Base-by-base conservation (phyloP, 2,113 vertebrate genomes). In the Phyllopteryx taeniolatus region DNA sequence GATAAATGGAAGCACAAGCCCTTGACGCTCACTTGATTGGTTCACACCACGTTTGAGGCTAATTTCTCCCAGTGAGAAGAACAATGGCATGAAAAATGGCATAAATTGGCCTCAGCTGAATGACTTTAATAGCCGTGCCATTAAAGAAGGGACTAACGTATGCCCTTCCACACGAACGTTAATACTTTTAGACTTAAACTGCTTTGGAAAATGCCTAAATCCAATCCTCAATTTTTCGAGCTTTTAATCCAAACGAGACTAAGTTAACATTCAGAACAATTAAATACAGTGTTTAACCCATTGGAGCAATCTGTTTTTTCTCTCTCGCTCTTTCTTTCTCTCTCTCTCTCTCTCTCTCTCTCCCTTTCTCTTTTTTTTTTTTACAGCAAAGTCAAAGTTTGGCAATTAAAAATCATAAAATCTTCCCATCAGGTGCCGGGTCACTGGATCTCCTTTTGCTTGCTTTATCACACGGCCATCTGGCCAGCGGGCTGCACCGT, bases 391-490 rank as follows among this genome's bases (percentile, higher is more conserved):
- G 64, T 15, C 10, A 44, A 66, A 66, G 43, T 46, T 47, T 65
- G 2, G 20, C 10, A 22, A 65, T 65, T 11, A 65, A 65, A 61
- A 63, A 42, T 19, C 53, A 54, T 22, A 8, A 54, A 54, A 22
- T 20, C 61, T 15, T 43, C 61, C 60, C 61, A 71, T 79, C 71
- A 76, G 51, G 63, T 72, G 76, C 87, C 79, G 71, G 70, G 63
- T 75, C 76, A 70, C 67, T 76, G 76, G 72, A 51, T 54, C 81
- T 82, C 76, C 91, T 90, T 84, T 92, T 92, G 68, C 39, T 9
- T 79, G 76, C 83, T 91, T 91, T 88, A 90, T 90, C 88, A 89
- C 81, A 91, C 81, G 82, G 85, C 91, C 93, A 93, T 93, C 92
- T 94, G 93, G 89, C 83, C 86, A 78, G 80, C 81, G 84, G 79